Percentiles rank a stretch among this genome's conserved stretches.
phyloP scores from a whole-genome alignment of 2,113 vertebrate species.

The Oophaga pumilio region DNA sequence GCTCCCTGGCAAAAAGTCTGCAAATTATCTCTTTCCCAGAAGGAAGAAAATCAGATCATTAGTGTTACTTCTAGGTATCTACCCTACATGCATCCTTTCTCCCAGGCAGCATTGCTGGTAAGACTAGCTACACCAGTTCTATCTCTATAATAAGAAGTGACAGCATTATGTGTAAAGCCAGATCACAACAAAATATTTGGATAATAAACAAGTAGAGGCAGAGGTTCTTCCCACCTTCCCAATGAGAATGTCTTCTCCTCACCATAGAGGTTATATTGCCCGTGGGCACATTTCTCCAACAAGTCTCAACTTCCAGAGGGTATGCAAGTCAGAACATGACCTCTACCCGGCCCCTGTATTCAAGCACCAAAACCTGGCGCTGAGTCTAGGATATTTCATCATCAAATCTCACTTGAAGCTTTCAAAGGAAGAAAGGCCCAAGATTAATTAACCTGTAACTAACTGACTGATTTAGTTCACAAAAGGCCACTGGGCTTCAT shows the following conservation, averaged over 20 bases:
- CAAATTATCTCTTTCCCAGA: too few species aligned
- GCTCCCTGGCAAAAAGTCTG: too few species aligned
- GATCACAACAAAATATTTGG: neutral
- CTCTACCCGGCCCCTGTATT: neutral
- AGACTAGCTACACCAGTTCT: too few species aligned
- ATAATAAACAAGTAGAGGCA: slow-evolving; percentile 16
- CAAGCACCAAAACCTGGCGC: slow-evolving; percentile 17
- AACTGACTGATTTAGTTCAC: slow-evolving; percentile 17
- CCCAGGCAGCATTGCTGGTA: too few species aligned
- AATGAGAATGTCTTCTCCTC: neutral
- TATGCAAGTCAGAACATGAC: slow-evolving; percentile 21
- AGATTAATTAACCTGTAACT: slow-evolving; percentile 41
- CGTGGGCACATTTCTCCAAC: slow-evolving; percentile 8
- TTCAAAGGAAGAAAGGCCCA: slow-evolving; percentile 4
- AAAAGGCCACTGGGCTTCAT: slow-evolving; percentile 23
- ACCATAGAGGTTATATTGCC: neutral
- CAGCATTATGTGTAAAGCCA: neutral
- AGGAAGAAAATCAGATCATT: too few species aligned
- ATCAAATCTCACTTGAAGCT: slow-evolving; percentile 21
- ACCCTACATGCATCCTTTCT: too few species aligned
- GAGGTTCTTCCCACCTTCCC: neutral
- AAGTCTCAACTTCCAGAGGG: neutral
- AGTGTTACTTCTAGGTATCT: too few species aligned
- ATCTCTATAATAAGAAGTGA: neutral
- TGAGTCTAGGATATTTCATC: slow-evolving; percentile 4